Evolutionary conservation across 2,888 invertebrate species (phyloP).

Genomic region (Drosophila prostipennis): DNA sequence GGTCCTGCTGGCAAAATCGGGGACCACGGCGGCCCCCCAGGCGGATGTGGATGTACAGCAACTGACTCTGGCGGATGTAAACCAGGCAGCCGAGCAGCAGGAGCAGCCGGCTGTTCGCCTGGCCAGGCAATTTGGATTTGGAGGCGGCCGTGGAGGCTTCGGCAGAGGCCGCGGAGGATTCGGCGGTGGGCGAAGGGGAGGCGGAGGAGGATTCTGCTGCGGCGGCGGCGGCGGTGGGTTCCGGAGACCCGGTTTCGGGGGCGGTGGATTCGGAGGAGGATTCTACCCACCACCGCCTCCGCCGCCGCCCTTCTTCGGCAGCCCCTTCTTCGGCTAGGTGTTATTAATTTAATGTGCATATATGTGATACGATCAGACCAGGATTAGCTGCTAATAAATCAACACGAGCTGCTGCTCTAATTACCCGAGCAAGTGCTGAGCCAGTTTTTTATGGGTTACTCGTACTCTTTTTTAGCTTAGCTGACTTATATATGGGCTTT

Average conservation of each 20-base stretch:
- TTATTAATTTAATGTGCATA: slow-evolving; percentile 39
- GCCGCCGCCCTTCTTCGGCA: slow-evolving; percentile 43
- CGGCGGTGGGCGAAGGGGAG: slow-evolving; percentile 38
- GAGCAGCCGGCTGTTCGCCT: slow-evolving; percentile 63
- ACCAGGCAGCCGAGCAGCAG: slow-evolving; percentile 65
- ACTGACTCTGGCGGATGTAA: slow-evolving; percentile 72
- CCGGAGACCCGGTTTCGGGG: slow-evolving; percentile 33
- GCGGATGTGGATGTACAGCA: slow-evolving; percentile 64
- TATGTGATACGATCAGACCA: slow-evolving; percentile 43
- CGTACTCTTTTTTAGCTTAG: slow-evolving; percentile 11
- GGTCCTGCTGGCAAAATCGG: slow-evolving; percentile 36
- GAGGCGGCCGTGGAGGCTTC: slow-evolving; percentile 46
- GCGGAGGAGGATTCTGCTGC: no score
- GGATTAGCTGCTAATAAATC: slow-evolving; percentile 39
- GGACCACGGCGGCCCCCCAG: slow-evolving; percentile 14
- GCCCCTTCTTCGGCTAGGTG: slow-evolving; percentile 41
- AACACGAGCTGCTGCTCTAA: slow-evolving; percentile 40
- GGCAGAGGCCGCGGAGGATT: slow-evolving; percentile 49
- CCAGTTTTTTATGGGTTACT: slow-evolving; percentile 14
- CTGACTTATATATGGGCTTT: slow-evolving; percentile 4
- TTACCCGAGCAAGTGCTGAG: slow-evolving; percentile 42
- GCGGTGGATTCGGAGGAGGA: slow-evolving; percentile 34
- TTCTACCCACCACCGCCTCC: slow-evolving; percentile 38
- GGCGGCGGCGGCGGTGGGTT: slow-evolving; percentile 53
- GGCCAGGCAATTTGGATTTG: slow-evolving; percentile 62